A percentile compares a stretch with the other conserved stretches of the same genome.
Evolutionary conservation across 1,140 invertebrate genomes (phyloP).

Genomic region (Archegozetes longisetosus): DNA sequence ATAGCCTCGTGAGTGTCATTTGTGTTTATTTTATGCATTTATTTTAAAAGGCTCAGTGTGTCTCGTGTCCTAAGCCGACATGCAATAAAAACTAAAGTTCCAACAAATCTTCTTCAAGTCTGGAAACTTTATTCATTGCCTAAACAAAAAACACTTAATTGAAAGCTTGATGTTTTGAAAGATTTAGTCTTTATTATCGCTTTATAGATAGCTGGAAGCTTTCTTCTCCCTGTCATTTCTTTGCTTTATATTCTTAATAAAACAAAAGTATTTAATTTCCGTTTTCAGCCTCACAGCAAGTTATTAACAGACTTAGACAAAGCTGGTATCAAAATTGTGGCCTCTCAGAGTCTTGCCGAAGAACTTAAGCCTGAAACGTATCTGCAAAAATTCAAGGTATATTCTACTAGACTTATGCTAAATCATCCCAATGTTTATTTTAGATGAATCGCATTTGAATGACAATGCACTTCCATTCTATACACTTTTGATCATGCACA

Average conservation of each 20-base stretch:
- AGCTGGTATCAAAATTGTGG: conserved; percentile 59
- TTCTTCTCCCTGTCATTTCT: too few relatives aligned
- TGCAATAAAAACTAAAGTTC: too few relatives aligned
- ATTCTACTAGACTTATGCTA: background rate
- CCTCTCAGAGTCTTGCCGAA: conserved; percentile 82
- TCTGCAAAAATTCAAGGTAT: conserved; percentile 57
- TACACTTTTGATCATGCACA: background rate
- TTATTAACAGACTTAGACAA: conserved; percentile 73
- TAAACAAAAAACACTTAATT: too few relatives aligned
- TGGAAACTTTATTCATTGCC: too few relatives aligned
- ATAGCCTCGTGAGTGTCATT: conserved; percentile 56
- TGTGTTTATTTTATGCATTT: background rate
- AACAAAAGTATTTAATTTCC: conserved; percentile 1
- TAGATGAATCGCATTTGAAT: too few relatives aligned
- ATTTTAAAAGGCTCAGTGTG: background rate
- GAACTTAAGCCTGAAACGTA: conserved; percentile 54
- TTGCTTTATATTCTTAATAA: too few relatives aligned
- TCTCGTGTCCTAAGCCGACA: too few relatives aligned
- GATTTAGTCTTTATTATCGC: too few relatives aligned
- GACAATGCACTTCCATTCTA: background rate
- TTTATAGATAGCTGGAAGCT: too few relatives aligned
- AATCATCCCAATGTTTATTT: too few relatives aligned
- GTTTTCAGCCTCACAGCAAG: conserved; percentile 64
- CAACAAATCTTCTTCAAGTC: too few relatives aligned
- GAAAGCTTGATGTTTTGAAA: too few relatives aligned